Evolutionary conservation across 2,888 invertebrate genomes (phyloP).

Genomic region (Drosophila cyrtoloma): DNA sequence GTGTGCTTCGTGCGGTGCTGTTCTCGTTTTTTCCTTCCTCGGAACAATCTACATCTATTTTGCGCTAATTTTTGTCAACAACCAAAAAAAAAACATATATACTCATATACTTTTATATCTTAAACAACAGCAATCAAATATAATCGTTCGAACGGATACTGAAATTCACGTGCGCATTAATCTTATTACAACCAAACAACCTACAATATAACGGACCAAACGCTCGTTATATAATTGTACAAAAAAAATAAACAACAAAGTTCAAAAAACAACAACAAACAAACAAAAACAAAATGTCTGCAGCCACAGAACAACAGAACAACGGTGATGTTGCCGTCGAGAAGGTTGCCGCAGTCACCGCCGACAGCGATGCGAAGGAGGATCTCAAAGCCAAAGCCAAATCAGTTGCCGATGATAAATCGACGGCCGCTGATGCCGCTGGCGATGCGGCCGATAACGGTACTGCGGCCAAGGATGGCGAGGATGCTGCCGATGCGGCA

Average conservation of each 20-base stretch:
- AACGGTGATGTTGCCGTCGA: conserved; percentile 91
- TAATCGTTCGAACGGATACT: conserved; percentile 45
- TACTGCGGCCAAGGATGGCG: conserved; percentile 75
- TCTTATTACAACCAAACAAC: conserved; percentile 60
- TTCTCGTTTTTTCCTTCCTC: conserved; percentile 73
- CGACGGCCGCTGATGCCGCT: conserved; percentile 74
- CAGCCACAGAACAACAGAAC: conserved; percentile 89
- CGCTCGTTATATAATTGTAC: conserved; percentile 77
- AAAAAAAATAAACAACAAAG: conserved; percentile 45
- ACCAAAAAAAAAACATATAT: conserved; percentile 50
- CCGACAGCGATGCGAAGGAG: conserved; percentile 84
- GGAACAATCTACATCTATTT: conserved; percentile 59
- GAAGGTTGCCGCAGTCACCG: conserved; percentile 87
- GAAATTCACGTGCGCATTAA: conserved; percentile 56
- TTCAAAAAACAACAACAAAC: conserved; percentile 51
- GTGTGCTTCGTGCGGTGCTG: conserved; percentile 83
- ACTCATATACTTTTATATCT: conserved; percentile 46
- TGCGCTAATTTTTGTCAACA: conserved; percentile 80
- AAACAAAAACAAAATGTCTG: conserved; percentile 88
- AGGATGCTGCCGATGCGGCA: conserved; percentile 68
- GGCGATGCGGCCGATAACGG: conserved; percentile 83
- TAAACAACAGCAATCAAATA: conserved; percentile 70
- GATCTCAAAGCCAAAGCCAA: conserved; percentile 84
- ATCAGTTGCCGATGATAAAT: conserved; percentile 62
- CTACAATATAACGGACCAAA: conserved; percentile 57